Evolutionary conservation across 2,113 vertebrate genomes (phyloP).

Genomic region (Proteles cristata): DNA sequence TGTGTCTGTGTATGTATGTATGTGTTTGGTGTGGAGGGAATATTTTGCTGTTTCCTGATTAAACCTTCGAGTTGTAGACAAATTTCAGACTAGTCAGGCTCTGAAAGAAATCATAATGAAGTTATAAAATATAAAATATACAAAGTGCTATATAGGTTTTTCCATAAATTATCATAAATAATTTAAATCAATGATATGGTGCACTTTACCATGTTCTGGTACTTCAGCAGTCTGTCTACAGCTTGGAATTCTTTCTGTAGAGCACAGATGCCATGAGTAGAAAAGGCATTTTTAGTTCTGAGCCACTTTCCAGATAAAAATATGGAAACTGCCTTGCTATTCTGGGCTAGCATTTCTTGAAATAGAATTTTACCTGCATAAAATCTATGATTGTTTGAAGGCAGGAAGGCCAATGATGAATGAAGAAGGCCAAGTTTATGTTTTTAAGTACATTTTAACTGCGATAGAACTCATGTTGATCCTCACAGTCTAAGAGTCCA

Average conservation of each 20-base stretch:
- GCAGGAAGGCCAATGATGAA: not conserved
- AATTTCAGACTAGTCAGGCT: conserved; percentile 38
- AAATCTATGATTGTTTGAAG: conserved; percentile 37
- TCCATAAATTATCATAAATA: not conserved
- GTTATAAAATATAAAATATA: not conserved
- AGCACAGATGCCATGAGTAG: not conserved
- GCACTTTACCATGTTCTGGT: not conserved
- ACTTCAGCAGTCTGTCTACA: not conserved
- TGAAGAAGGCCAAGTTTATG: not conserved
- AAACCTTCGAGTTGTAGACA: conserved; percentile 48
- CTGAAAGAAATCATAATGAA: conserved; percentile 56
- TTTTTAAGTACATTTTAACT: conserved; percentile 42
- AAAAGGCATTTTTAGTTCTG: conserved; percentile 41
- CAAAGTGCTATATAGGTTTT: not conserved
- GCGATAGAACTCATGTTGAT: not conserved
- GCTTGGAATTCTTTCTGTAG: conserved; percentile 19
- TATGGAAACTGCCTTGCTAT: conserved; percentile 24
- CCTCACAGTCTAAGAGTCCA: not conserved
- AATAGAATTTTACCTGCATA: conserved; percentile 33
- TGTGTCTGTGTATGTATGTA: not conserved
- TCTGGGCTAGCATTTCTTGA: conserved; percentile 32
- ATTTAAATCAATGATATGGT: not conserved
- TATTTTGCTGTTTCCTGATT: not conserved
- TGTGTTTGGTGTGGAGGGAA: not conserved
- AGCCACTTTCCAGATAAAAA: conserved; percentile 51